These are phyloP conservation scores for Galemys pyrenaicus DNA, from an alignment of 2,113 vertebrate genomes.

Conservation along the genomic window DNA sequence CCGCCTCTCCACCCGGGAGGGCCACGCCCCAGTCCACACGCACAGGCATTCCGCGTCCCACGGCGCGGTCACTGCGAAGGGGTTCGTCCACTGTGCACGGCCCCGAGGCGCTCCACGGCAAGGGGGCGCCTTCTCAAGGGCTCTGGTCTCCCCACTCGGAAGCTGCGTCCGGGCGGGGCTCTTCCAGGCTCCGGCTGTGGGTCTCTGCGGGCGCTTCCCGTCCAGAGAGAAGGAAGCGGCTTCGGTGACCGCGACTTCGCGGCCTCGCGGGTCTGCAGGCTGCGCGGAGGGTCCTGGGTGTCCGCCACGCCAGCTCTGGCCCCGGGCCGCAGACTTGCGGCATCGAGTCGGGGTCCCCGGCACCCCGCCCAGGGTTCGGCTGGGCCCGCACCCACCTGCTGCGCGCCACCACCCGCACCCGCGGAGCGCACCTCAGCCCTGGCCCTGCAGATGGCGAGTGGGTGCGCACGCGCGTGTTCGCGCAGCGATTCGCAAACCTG, in stretches of 20 bases:
- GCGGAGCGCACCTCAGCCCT: too few species aligned
- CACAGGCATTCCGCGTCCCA: neutral
- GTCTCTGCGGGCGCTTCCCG: conserved; percentile 59
- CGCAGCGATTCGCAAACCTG: neutral
- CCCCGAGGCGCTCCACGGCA: neutral
- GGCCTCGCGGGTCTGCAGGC: too few species aligned
- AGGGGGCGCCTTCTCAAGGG: neutral
- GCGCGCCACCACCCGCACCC: too few species aligned
- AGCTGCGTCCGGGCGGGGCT: neutral
- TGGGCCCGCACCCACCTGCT: too few species aligned
- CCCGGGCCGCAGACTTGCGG: too few species aligned
- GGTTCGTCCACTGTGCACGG: neutral
- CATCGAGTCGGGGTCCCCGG: too few species aligned
- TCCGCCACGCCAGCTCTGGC: too few species aligned
- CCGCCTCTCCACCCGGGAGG: neutral
- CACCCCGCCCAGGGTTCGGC: too few species aligned
- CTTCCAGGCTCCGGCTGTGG: neutral
- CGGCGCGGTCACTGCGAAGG: too few species aligned
- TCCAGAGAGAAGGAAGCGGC: conserved; percentile 1
- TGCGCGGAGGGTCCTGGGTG: too few species aligned
- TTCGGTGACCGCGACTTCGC: neutral
- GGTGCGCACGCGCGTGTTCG: neutral
- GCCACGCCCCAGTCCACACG: too few species aligned
- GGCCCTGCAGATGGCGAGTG: neutral
- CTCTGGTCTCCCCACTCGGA: neutral